phyloP scores from a whole-genome alignment of 2,888 invertebrate genomes.

The Lucinisca nassula region DNA sequence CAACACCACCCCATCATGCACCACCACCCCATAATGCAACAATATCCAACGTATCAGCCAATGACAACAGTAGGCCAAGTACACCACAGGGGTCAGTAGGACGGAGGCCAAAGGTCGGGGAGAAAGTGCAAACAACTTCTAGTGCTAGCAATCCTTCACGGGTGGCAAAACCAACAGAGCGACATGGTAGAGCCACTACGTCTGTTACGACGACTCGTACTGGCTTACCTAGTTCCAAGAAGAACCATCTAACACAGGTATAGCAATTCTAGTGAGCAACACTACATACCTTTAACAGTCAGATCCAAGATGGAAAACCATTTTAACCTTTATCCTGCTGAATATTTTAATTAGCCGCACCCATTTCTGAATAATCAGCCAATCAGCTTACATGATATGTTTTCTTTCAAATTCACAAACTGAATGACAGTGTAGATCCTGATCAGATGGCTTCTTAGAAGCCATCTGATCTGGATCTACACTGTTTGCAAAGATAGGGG shows the following conservation, averaged over 20 bases:
- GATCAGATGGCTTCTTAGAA: too few relatives aligned
- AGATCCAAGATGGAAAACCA: too few relatives aligned
- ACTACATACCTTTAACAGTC: too few relatives aligned
- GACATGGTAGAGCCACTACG: constrained; percentile 50
- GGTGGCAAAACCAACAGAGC: constrained; percentile 50
- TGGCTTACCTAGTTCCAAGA: constrained; percentile 62
- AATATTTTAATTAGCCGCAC: too few relatives aligned
- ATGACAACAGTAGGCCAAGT: constrained; percentile 16
- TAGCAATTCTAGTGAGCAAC: too few relatives aligned
- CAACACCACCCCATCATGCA: background rate
- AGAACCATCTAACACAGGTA: constrained; percentile 70
- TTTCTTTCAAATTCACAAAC: too few relatives aligned
- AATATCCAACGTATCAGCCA: constrained; percentile 46
- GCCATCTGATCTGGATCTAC: too few relatives aligned
- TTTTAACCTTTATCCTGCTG: too few relatives aligned
- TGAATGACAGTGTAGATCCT: too few relatives aligned
- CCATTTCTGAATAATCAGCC: too few relatives aligned
- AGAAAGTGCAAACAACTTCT: constrained; percentile 46
- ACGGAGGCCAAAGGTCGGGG: constrained; percentile 60
- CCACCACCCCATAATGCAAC: constrained; percentile 9
- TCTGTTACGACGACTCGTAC: constrained; percentile 51
- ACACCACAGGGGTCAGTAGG: constrained; percentile 41
- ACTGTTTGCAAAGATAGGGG: too few relatives aligned
- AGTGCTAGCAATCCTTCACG: constrained; percentile 37
- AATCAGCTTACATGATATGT: too few relatives aligned